Base-by-base conservation (phyloP, 2,888 invertebrate genomes). In the Macrophya alboannulata region DNA sequence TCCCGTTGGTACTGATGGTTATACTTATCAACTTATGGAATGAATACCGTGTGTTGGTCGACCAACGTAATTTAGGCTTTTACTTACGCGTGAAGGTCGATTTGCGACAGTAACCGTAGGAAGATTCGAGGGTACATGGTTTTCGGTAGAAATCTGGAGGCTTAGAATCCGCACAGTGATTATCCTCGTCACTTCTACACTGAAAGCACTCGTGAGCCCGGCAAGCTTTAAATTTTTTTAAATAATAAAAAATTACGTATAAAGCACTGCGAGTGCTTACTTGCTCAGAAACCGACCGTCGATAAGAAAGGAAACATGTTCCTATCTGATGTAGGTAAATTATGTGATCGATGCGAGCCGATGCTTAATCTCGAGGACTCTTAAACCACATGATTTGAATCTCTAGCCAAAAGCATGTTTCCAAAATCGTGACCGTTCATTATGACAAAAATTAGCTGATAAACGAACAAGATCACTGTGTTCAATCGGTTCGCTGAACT, bases 61-160 rank as follows among this genome's bases (percentile, higher is more conserved):
- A 45, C 45, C 21, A 4, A 21, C 8, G 72, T 4, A 10, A 45
- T 45, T 74, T 17, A 21, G 51, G 17, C 40, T 17, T 79, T 4
- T 79, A 86, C 90, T 89, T 85, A 90, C 91, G 89, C 65, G 88
- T 88, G 15, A 88, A 90, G 85, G 87, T 86, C 15, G 87, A 88
- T 88, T 90, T 92, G 40, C 92, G 92, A 86, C 92, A 92, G 51
- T 88, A 90, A 51, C 65, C 85, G 45, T 90, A 87, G 15, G 88
- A 77, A 9, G 55, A 86, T 2, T 72, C n/a, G 25, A 89, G 89
- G 68, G 1, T 8, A 8, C 91, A 91, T 2, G 84, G 25, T 82
- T 86, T 77, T 37, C 55, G 77, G 88, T 43, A 92, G 89, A 86
- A 90, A 89, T 59, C 86, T 89, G 0, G 71, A 31, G 25, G 55